Conservation (phyloP, 2,797 vertebrate species). For the Poecilia gillii region DNA sequence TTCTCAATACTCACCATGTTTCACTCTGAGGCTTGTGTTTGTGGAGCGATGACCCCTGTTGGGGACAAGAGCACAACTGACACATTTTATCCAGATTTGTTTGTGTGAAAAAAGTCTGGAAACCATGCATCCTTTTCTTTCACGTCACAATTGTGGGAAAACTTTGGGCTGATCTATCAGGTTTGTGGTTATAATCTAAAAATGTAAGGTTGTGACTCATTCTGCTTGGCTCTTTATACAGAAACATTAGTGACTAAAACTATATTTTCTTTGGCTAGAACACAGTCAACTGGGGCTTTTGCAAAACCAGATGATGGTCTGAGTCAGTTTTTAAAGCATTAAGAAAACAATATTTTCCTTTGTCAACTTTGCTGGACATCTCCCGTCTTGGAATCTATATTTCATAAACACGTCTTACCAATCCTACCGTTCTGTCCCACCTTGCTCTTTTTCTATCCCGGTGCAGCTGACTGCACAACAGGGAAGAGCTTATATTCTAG, state of each 20-base stretch:
- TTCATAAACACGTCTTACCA: constrained; percentile 72
- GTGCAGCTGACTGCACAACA: constrained; percentile 76
- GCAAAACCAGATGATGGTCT: constrained; percentile 4
- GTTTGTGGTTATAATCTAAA: not conserved
- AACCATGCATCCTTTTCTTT: not conserved
- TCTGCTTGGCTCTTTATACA: not conserved
- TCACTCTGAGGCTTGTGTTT: not conserved
- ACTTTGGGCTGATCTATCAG: not conserved
- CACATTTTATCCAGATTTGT: not conserved
- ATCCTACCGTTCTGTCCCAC: constrained; percentile 54
- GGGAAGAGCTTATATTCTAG: constrained; percentile 73
- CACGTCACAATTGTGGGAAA: not conserved
- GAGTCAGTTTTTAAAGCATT: constrained; percentile 6
- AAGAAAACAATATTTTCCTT: constrained; percentile 43
- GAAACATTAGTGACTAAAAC: not conserved
- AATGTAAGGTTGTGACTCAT: not conserved
- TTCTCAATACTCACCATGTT: no score
- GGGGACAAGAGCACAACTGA: not conserved
- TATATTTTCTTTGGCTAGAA: not conserved
- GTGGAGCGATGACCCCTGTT: not conserved
- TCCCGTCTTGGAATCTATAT: constrained; percentile 73
- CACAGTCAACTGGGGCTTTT: constrained; percentile 9
- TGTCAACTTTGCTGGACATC: constrained; percentile 58
- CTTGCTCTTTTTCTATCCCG: constrained; percentile 51
- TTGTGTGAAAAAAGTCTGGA: not conserved